Conservation (phyloP, 2,113 vertebrate genomes). For the Eulacestoma nigropectus region DNA sequence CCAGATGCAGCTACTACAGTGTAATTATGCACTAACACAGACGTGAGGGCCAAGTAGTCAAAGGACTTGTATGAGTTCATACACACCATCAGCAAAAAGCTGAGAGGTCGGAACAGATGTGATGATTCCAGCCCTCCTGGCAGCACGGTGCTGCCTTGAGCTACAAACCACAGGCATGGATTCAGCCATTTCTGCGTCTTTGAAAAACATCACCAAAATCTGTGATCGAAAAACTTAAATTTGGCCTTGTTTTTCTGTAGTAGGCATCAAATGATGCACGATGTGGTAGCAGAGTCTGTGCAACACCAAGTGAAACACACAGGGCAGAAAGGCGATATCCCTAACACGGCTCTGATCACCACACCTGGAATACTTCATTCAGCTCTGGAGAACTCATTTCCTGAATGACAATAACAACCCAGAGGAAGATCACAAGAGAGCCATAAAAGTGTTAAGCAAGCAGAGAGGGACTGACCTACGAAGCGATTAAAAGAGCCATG, state of each 20-base stretch:
- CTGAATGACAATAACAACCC: background rate
- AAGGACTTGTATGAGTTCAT: background rate
- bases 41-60: background rate
- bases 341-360: background rate
- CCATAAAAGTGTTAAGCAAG: background rate
- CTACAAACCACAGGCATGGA: background rate
- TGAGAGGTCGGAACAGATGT: background rate
- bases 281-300: background rate
- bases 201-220: background rate
- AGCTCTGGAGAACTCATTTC: conserved; percentile 16
- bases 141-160: background rate
- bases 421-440: background rate
- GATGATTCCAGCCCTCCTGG: background rate
- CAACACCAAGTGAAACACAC: background rate
- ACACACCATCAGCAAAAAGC: background rate
- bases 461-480: background rate
- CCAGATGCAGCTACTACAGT: background rate
- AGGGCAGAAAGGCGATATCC: background rate
- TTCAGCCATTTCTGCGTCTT: background rate
- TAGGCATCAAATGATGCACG: background rate
- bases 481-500: background rate
- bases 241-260: background rate
- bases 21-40: background rate
- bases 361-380: background rate
- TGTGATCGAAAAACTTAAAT: background rate